Evolutionary conservation across 2,888 invertebrate genomes (phyloP).

Genomic region (Oscheius sp.): DNA sequence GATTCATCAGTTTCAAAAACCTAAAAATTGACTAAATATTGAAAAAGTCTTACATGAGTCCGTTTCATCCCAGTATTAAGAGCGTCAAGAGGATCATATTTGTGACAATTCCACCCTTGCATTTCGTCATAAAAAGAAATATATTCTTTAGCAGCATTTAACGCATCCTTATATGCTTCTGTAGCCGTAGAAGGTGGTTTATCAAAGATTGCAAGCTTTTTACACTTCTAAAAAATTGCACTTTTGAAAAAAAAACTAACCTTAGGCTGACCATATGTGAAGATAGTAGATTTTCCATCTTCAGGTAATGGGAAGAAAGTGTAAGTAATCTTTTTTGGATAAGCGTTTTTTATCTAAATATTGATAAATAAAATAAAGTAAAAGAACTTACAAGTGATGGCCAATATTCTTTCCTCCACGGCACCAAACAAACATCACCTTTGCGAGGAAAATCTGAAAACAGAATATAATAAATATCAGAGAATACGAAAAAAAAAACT

Average conservation of each 20-base stretch:
- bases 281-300: background rate
- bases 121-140: background rate
- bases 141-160: conserved; percentile 22
- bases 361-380: background rate
- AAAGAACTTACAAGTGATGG: conserved; percentile 49
- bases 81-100: background rate
- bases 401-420: conserved; percentile 56
- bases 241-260: background rate
- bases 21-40: too few relatives aligned
- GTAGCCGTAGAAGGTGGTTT: background rate
- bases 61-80: background rate
- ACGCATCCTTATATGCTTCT: background rate
- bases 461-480: background rate
- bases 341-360: conserved; percentile 47
- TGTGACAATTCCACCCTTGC: background rate
- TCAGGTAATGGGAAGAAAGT: conserved; percentile 49
- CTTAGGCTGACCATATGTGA: conserved; percentile 1
- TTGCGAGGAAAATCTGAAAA: conserved; percentile 19
- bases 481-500: background rate
- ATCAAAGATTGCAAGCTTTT: background rate
- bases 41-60: background rate
- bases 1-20: background rate
- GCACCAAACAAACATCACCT: conserved; percentile 62
- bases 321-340: conserved; percentile 58
- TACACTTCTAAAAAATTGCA: conserved; percentile 12